Conservation (phyloP, 2,113 vertebrate species). For the Ailuropoda melanoleuca region DNA sequence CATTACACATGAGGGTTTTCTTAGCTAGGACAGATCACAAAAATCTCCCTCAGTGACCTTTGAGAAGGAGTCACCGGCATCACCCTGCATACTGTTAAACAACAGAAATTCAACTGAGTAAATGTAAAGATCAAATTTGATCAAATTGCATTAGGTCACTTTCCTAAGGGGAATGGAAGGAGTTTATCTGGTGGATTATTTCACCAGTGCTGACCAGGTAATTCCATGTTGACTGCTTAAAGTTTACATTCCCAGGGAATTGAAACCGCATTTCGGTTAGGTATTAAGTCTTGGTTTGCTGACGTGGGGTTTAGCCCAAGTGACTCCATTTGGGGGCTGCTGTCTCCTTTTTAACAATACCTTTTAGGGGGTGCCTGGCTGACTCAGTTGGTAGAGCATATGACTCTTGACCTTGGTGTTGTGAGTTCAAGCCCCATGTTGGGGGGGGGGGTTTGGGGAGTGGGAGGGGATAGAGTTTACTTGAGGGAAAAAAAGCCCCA, state of each 20-base stretch:
- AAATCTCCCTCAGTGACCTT: background rate
- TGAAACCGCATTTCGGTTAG: background rate
- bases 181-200: background rate
- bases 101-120: background rate
- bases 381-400: background rate
- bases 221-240: background rate
- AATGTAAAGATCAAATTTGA: background rate
- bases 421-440: background rate
- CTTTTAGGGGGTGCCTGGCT: background rate
- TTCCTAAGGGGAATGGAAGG: background rate
- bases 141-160: background rate
- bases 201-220: background rate
- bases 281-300: background rate
- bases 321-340: background rate
- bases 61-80: background rate
- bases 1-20: background rate
- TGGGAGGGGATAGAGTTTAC: background rate
- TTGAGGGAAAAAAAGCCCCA: background rate
- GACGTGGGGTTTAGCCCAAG: background rate
- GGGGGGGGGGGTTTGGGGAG: too few relatives aligned
- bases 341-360: background rate
- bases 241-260: background rate
- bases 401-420: background rate
- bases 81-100: background rate
- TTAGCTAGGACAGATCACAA: background rate